Base-by-base conservation (phyloP, 1,140 invertebrate genomes). In the Hesperophylax magnus region DNA sequence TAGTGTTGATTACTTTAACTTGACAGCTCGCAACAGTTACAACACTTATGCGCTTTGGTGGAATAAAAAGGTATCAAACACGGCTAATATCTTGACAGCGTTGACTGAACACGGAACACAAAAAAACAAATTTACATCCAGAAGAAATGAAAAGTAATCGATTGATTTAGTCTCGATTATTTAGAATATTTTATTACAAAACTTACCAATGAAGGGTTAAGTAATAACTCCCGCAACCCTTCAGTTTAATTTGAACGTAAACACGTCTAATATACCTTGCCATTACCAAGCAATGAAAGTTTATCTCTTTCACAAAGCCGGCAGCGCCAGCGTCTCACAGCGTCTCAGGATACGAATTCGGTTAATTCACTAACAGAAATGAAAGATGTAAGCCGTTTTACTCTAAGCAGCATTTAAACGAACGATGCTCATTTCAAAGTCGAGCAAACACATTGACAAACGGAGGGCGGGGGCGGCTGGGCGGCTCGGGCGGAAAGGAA, bases 401-500 rank as follows among this genome's bases (percentile, higher is more conserved):
- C 22, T 22, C 63, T 34, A 67, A 67, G 27, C 17, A 27, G 63
- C 22, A 31, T 20, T 71, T 47, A 39, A 47, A 71, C 9, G 34
- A 71, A 71, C 67, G 67, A 18, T 47, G 67, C 39, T 71, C 67
- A 71, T 71, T 71, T 71, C 67, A 52, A 71, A 52, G 67, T 71
- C 67, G 34, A 52, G 39, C 67, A 71, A 71, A 52, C 67, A 71
- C 39, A 71, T 71, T 71, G 67, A 71, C 67, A 71, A 71, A 71
- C 67, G 53, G 39, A 71, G 31, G 47, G 67, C 34, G 67, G n/a
- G 22, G 67, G 34, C 39, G n/a, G n/a, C 39, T 24, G n/a, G 34
- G 39, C 39, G 34, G 22, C 34, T 39, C 34, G 34, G n/a, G 39
- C 39, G 39, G 11, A 7, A 20, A 18, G 34, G 67, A 39, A 71